Percentiles rank a stretch among this genome's conserved stretches.
Evolutionary conservation across 2,797 vertebrate species (phyloP).

Genomic region (Babyrousa celebensis): DNA sequence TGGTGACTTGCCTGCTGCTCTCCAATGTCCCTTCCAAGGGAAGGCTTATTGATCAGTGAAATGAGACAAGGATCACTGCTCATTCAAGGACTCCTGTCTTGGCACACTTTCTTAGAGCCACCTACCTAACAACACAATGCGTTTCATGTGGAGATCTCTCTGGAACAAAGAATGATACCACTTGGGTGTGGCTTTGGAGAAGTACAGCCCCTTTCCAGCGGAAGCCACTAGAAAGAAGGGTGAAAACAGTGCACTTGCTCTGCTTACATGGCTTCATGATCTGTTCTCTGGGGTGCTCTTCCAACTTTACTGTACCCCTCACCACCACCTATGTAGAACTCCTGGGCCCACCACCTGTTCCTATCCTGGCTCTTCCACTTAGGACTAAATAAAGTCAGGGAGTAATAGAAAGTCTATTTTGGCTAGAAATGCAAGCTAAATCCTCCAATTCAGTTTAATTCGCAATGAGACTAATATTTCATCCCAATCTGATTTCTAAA

Average conservation of each 20-base stretch:
- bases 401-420: not conserved
- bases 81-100: not conserved
- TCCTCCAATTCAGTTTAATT: not conserved
- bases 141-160: not conserved
- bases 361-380: not conserved
- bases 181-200: not conserved
- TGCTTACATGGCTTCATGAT: not conserved
- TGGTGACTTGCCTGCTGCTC: not conserved
- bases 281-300: not conserved
- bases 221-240: not conserved
- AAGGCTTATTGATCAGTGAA: not conserved
- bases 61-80: not conserved
- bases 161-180: not conserved
- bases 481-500: not conserved
- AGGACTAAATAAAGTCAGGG: not conserved
- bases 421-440: conserved; percentile 35
- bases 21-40: not conserved
- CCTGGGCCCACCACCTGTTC: not conserved
- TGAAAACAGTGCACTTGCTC: not conserved
- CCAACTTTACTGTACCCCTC: not conserved
- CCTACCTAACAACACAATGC: not conserved
- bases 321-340: not conserved
- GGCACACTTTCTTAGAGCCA: not conserved
- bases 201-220: not conserved
- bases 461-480: conserved; percentile 43